Conservation (phyloP, 1,140 invertebrate species). For the Drosophila repleta region DNA sequence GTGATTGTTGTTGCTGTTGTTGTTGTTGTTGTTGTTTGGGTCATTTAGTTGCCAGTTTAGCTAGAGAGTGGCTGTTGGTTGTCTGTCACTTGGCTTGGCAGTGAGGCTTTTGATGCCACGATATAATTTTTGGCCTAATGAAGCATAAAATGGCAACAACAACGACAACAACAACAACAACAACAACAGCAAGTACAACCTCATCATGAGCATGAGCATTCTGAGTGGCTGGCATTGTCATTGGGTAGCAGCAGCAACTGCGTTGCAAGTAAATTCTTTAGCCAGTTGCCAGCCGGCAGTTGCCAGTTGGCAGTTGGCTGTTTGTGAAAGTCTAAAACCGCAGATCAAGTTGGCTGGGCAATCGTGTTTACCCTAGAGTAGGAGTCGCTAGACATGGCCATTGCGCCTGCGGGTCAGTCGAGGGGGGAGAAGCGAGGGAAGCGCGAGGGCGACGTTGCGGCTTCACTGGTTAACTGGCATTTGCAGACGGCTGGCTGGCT, state of each 20-base stretch:
- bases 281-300: slow-evolving; percentile 22
- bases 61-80: slow-evolving; percentile 43
- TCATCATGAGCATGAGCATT: slow-evolving; percentile 40
- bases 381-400: slow-evolving; percentile 47
- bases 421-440: background rate
- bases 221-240: slow-evolving; percentile 45
- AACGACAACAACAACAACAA: slow-evolving; percentile 20
- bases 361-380: slow-evolving; percentile 59
- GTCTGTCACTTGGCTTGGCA: slow-evolving; percentile 47
- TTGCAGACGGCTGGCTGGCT: slow-evolving; percentile 47
- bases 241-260: slow-evolving; percentile 34
- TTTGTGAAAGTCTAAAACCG: slow-evolving; percentile 58
- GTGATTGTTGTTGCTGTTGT: slow-evolving; percentile 12
- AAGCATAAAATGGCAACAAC: slow-evolving; percentile 73
- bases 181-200: slow-evolving; percentile 6
- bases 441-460: slow-evolving; percentile 28
- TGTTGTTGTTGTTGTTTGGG: slow-evolving; percentile 22
- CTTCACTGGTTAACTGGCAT: slow-evolving; percentile 56
- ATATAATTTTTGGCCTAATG: slow-evolving; percentile 79
- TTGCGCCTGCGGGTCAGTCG: slow-evolving; percentile 21
- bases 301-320: slow-evolving; percentile 34
- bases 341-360: slow-evolving; percentile 55
- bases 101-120: slow-evolving; percentile 55
- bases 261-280: slow-evolving; percentile 46
- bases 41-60: slow-evolving; percentile 54